Evolutionary conservation across 2,113 vertebrate genomes (phyloP).

Genomic region (Riparia riparia): DNA sequence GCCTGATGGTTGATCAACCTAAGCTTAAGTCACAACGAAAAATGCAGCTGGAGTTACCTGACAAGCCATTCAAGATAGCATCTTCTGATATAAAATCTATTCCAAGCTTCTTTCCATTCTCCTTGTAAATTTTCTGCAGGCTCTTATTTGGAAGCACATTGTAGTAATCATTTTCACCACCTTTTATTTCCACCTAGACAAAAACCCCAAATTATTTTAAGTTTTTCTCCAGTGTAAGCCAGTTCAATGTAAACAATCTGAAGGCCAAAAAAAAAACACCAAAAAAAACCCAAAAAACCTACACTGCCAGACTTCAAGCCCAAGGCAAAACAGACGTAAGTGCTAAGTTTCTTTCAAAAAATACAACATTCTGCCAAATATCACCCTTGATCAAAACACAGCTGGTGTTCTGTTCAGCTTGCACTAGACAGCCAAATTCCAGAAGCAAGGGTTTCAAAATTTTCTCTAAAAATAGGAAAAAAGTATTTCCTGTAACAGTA

Average conservation of each 20-base stretch:
- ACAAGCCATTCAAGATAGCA: constrained; percentile 65
- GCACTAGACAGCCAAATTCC: background rate
- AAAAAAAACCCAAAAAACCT: background rate
- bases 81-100: constrained; percentile 84
- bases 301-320: background rate
- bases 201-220: background rate
- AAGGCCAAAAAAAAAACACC: background rate
- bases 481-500: background rate
- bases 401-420: background rate
- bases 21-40: background rate
- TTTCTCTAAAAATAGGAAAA: background rate
- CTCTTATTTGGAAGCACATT: constrained; percentile 88
- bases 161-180: constrained; percentile 75
- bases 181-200: constrained; percentile 83
- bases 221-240: background rate
- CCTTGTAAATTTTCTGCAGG: constrained; percentile 79
- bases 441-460: background rate
- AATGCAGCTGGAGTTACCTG: constrained; percentile 72
- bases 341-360: background rate
- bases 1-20: background rate
- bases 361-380: background rate
- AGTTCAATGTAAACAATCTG: background rate
- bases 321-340: background rate
- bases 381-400: background rate
- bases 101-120: constrained; percentile 84